Evolutionary conservation across 2,797 vertebrate species (phyloP).

Genomic region (Prunella strophiata): DNA sequence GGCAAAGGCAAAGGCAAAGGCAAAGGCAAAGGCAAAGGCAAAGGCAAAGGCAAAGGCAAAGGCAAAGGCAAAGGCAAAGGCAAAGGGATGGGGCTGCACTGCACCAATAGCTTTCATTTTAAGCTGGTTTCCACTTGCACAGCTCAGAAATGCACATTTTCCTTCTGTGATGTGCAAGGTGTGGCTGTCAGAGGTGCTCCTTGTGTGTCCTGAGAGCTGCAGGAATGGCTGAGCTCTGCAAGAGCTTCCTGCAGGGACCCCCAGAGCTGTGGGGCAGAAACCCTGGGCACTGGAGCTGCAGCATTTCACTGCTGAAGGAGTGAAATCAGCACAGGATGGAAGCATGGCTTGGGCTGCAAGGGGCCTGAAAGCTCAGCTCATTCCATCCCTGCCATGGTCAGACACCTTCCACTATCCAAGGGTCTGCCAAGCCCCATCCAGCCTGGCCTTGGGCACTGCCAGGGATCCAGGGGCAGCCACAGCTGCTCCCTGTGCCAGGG

Average conservation of each 20-base stretch:
- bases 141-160: background rate
- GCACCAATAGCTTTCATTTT: background rate
- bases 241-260: background rate
- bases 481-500: background rate
- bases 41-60: no score
- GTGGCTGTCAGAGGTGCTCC: background rate
- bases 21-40: no score
- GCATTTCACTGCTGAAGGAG: background rate
- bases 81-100: background rate
- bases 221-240: background rate
- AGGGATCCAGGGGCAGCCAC: background rate
- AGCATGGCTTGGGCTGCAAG: background rate
- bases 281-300: background rate
- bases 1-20: background rate
- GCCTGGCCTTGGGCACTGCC: accelerated
- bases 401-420: accelerated
- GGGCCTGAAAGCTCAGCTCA: no score
- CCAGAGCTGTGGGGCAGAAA: background rate
- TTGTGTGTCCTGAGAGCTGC: background rate
- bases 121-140: background rate
- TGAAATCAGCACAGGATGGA: background rate
- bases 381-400: background rate
- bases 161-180: accelerated
- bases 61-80: background rate
- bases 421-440: accelerated